phyloP scores from a whole-genome alignment of 2,797 vertebrate species.

The Euthynnus affinis region DNA sequence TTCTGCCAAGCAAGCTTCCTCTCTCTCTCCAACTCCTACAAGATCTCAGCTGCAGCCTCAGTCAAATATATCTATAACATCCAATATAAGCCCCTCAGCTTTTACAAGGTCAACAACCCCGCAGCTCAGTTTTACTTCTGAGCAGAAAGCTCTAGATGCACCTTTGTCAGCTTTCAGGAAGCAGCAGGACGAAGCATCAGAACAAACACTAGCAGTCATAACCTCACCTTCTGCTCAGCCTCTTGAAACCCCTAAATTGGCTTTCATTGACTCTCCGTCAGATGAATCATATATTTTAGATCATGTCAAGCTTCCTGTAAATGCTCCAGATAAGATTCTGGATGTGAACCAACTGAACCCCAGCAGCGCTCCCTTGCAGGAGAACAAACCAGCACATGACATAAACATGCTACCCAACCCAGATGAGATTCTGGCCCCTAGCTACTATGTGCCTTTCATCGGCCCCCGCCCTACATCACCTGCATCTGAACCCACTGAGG shows the following conservation, averaged over 20 bases:
- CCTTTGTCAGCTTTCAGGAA: slow-evolving; percentile 31
- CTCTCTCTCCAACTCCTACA: slow-evolving; percentile 33
- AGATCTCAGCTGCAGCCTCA: slow-evolving; percentile 45
- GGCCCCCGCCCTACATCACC: slow-evolving; percentile 77
- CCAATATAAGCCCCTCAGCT: slow-evolving; percentile 32
- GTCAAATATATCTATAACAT: slow-evolving; percentile 48
- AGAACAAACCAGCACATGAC: slow-evolving; percentile 47
- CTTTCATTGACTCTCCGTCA: slow-evolving; percentile 37
- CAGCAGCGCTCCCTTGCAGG: slow-evolving; percentile 60
- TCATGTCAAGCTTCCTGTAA: slow-evolving; percentile 9
- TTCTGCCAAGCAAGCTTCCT: slow-evolving; percentile 50
- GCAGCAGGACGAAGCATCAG: slow-evolving; percentile 41
- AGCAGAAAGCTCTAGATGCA: slow-evolving; percentile 37
- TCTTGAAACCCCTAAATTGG: slow-evolving; percentile 39
- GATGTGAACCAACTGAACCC: slow-evolving; percentile 59
- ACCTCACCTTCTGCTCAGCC: slow-evolving; percentile 49
- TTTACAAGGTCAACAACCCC: slow-evolving; percentile 31
- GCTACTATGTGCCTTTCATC: slow-evolving; percentile 79
- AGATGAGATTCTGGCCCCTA: slow-evolving; percentile 68
- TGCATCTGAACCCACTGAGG: slow-evolving; percentile 81
- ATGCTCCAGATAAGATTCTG: slow-evolving; percentile 39
- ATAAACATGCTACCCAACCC: slow-evolving; percentile 53
- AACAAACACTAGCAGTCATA: slow-evolving; percentile 33
- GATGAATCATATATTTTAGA: slow-evolving; percentile 41
- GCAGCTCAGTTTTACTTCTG: slow-evolving; percentile 46